These are phyloP conservation scores for Dicycla oo DNA, from an alignment of 2,888 invertebrate genomes.

Conservation along the genomic window DNA sequence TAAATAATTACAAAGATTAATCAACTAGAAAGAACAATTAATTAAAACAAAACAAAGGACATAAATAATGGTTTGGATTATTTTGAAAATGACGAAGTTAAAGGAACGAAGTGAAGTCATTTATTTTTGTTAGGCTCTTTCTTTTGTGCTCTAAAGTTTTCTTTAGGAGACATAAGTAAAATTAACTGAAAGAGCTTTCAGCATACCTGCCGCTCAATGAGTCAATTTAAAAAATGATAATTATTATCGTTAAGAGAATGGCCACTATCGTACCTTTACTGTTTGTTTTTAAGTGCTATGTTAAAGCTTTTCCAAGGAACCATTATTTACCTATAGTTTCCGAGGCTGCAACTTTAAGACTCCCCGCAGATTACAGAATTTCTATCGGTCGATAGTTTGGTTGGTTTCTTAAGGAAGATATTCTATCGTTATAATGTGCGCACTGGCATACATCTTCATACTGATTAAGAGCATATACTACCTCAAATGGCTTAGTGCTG, in stretches of 20 bases:
- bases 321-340: slow-evolving; percentile 35
- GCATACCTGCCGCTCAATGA: background rate
- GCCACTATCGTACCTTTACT: background rate
- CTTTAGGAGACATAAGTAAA: background rate
- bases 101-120: slow-evolving; percentile 27
- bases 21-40: slow-evolving; percentile 38
- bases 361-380: too few relatives aligned
- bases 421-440: too few relatives aligned
- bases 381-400: too few relatives aligned
- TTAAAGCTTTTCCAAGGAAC: slow-evolving; percentile 21
- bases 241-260: background rate
- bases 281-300: slow-evolving; percentile 6
- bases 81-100: slow-evolving; percentile 39
- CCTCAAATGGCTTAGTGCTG: too few relatives aligned
- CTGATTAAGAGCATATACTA: too few relatives aligned
- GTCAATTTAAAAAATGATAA: background rate
- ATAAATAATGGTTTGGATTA: slow-evolving; percentile 42
- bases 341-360: slow-evolving; percentile 13
- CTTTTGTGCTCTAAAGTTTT: slow-evolving; percentile 5
- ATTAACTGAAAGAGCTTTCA: background rate
- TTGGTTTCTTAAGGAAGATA: too few relatives aligned
- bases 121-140: slow-evolving; percentile 19
- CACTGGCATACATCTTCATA: too few relatives aligned
- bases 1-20: slow-evolving; percentile 73
- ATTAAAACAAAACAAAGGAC: slow-evolving; percentile 33